These are phyloP conservation scores for Rhabditoides inermis DNA, from an alignment of 2,888 invertebrate species.

Conservation along the genomic window DNA sequence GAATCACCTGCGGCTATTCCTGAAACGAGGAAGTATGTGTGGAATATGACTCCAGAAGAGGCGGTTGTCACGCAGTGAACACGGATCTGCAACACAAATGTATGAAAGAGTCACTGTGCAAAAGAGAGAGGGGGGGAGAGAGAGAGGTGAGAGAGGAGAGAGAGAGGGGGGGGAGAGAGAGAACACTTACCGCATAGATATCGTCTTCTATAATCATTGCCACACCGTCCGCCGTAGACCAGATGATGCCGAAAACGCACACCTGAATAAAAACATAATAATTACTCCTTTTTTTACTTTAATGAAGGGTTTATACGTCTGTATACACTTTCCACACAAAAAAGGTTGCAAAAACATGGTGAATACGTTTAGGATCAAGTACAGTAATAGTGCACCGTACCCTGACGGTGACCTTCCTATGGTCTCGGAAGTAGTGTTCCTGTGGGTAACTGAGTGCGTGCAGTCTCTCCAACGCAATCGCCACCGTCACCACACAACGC, in stretches of 20 bases:
- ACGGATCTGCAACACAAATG: conserved; percentile 19
- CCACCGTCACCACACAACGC: conserved; percentile 21
- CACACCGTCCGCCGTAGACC: conserved; percentile 20
- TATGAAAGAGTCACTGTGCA: not conserved
- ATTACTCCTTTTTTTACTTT: not conserved
- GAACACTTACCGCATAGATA: conserved; percentile 16
- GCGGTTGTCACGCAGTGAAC: conserved; percentile 33
- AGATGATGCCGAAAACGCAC: conserved; percentile 15
- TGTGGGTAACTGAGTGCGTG: conserved; percentile 22
- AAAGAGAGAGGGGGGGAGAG: too few relatives aligned
- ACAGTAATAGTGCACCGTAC: not conserved
- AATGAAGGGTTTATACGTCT: not conserved
- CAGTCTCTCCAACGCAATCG: conserved; percentile 25
- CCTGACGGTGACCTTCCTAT: conserved; percentile 14
- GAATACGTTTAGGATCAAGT: not conserved
- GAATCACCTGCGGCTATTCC: not conserved
- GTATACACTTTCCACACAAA: not conserved
- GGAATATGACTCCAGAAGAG: conserved; percentile 24
- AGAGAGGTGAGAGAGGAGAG: too few relatives aligned
- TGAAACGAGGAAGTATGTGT: conserved; percentile 25
- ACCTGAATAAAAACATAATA: conserved; percentile 18
- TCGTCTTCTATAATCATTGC: conserved; percentile 24
- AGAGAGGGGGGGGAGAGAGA: too few relatives aligned
- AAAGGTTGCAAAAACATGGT: not conserved
- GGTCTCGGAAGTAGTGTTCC: conserved; percentile 23